A percentile compares a stretch with the other conserved stretches of the same genome.
phyloP scores from a whole-genome alignment of 2,888 invertebrate species.

The Gari tellinella region DNA sequence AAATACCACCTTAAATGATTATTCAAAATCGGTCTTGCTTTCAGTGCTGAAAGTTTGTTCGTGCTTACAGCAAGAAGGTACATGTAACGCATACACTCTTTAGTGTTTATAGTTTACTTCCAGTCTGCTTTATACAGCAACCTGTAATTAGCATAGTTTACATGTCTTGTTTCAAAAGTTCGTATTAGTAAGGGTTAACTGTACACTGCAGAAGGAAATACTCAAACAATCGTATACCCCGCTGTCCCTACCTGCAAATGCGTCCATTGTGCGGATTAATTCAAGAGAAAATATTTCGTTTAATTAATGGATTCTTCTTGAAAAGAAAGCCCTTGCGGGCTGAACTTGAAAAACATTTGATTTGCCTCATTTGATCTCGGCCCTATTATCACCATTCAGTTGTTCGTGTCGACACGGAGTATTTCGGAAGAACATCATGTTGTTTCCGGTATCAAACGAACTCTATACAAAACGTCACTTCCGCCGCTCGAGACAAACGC shows the following conservation, averaged over 20 bases:
- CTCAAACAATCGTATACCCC: no score
- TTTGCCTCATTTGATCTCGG: slow-evolving; percentile 1
- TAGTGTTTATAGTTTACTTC: no score
- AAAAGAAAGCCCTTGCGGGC: neutral
- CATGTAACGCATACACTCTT: no score
- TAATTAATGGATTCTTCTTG: slow-evolving; percentile 6
- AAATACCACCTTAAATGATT: no score
- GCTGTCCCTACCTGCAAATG: neutral
- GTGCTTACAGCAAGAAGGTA: no score
- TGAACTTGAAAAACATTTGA: slow-evolving; percentile 3
- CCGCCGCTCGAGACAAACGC: slow-evolving; percentile 56
- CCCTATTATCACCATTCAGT: slow-evolving; percentile 1
- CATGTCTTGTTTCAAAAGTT: no score
- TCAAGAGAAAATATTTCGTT: slow-evolving; percentile 1
- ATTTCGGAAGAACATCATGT: slow-evolving; percentile 26
- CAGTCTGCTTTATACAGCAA: no score
- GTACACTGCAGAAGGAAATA: no score
- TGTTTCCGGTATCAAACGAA: slow-evolving; percentile 53
- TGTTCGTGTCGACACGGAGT: slow-evolving; percentile 5
- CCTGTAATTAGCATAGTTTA: no score
- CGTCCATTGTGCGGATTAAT: slow-evolving; percentile 4
- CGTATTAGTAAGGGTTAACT: no score
- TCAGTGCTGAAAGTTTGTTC: no score
- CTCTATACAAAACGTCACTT: slow-evolving; percentile 47
- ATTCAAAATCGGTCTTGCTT: no score